A percentile compares a stretch with the other conserved stretches of the same genome.
phyloP scores from a whole-genome alignment of 1,140 invertebrate genomes.

The Drosophila arawakana region DNA sequence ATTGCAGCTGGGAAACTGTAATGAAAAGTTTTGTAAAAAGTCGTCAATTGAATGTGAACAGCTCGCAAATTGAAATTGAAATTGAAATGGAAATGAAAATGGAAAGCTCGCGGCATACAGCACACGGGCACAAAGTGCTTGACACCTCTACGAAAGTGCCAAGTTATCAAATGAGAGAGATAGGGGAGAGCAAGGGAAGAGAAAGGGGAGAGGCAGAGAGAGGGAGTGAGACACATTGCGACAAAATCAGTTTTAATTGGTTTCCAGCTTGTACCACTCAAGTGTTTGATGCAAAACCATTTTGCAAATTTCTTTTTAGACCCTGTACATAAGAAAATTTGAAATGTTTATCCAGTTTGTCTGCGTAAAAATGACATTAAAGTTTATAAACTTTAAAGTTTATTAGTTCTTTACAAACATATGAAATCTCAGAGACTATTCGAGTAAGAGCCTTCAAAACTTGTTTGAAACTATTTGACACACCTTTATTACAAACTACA shows the following conservation, averaged over 20 bases:
- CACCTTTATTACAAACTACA: too few relatives aligned
- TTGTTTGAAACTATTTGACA: too few relatives aligned
- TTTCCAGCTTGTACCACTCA: neutral
- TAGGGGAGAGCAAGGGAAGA: too few relatives aligned
- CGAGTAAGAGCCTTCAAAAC: too few relatives aligned
- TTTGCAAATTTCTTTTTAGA: too few relatives aligned
- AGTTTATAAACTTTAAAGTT: too few relatives aligned
- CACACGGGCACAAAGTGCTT: neutral
- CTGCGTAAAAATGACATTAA: too few relatives aligned
- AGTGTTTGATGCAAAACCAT: too few relatives aligned
- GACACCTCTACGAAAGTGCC: neutral
- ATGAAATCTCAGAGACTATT: too few relatives aligned
- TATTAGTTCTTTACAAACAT: too few relatives aligned
- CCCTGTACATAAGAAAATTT: too few relatives aligned
- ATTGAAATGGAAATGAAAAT: constrained; percentile 43
- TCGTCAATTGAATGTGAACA: constrained; percentile 46
- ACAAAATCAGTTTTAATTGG: constrained; percentile 33
- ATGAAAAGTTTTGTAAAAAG: constrained; percentile 70
- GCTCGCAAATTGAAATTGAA: constrained; percentile 44
- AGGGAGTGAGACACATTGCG: neutral
- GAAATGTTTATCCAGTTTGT: too few relatives aligned
- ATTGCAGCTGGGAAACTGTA: constrained; percentile 94
- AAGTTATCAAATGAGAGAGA: constrained; percentile 15
- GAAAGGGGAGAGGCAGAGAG: neutral
- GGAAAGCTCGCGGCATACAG: constrained; percentile 46